These are phyloP conservation scores for Synanthedon vespiformis DNA, from an alignment of 2,888 invertebrate species.

Conservation along the genomic window DNA sequence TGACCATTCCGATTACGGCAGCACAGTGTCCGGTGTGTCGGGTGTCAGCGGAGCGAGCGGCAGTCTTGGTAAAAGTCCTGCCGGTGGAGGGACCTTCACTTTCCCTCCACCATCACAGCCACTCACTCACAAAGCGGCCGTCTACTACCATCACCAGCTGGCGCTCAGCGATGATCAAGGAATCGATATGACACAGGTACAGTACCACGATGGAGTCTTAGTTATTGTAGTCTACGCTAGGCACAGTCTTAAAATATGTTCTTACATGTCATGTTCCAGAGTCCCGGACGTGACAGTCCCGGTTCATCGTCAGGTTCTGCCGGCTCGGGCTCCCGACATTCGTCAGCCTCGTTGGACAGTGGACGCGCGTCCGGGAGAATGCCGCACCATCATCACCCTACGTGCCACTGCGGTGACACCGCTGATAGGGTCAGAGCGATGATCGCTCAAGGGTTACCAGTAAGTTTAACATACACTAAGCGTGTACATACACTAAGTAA, in stretches of 20 bases:
- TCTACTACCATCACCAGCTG: constrained; percentile 85
- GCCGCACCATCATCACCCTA: constrained; percentile 81
- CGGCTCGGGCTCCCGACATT: constrained; percentile 89
- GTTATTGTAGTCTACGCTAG: background rate
- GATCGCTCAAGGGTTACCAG: constrained; percentile 79
- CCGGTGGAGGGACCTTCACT: constrained; percentile 76
- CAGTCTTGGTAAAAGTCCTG: constrained; percentile 74
- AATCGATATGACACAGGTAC: constrained; percentile 86
- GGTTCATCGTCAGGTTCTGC: constrained; percentile 89
- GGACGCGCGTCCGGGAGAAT: constrained; percentile 89
- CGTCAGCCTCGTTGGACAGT: constrained; percentile 90
- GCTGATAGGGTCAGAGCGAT: constrained; percentile 77
- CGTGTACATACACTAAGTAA: background rate
- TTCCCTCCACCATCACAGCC: constrained; percentile 79
- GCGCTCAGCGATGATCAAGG: constrained; percentile 89
- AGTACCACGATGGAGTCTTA: background rate
- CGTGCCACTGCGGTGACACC: constrained; percentile 79
- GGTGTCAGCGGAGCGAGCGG: constrained; percentile 65
- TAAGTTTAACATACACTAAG: constrained; percentile 47
- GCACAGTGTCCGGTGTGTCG: constrained; percentile 72
- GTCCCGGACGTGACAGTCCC: constrained; percentile 93
- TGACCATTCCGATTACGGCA: constrained; percentile 77
- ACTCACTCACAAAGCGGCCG: constrained; percentile 80
- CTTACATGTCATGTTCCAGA: constrained; percentile 53
- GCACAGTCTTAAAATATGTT: no score